Evolutionary conservation across 2,113 vertebrate genomes (phyloP), one percentile per base, ranked within the genome.

Genomic region (Microcebus griseorufus): DNA sequence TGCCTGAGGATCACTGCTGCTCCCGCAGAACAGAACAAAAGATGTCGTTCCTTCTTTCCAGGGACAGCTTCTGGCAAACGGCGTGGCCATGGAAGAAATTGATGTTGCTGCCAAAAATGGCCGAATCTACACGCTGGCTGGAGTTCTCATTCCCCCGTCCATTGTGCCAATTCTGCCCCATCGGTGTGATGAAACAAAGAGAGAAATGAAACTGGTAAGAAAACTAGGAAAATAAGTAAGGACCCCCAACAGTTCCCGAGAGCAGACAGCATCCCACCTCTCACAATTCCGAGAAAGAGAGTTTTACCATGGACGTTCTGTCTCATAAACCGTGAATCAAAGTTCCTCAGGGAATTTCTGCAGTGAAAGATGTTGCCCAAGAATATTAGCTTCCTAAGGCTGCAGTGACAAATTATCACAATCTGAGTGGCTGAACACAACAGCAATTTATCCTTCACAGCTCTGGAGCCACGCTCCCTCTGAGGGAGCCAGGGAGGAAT

Each of bases 121-220:
- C 9, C 98, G 97, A 16, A 99, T 99, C 92, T 99, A 99, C 89
- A 99, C 99, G 0, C 75, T 99, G 87, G 98, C 98, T 9, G 99
- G 99, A 0, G 98, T 99, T 55, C 98, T 99, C 79, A 98, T 99
- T 69, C 99, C 99, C 22, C 96, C 99, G 17, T 99, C 99, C 95
- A 99, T 99, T 27, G 2, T 98, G 82, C 99, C 99, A 0, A 98
- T 99, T 94, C 98, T 99, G 75, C 99, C 99, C 14, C 99, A 99
- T 48, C 97, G 99, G 79, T 99, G 99, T 97, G 99, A 99, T 0
- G 70, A 98, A 72, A 98, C 78, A 0, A 98, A 97, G 97, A 98
- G 17, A 78, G 98, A 98, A 51, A 29, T 98, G 29, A 42, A 96
- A 94, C 91, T 84, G 99, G 99, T 99, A 98, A 98, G 98, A 10